Conservation (phyloP, 2,113 vertebrate genomes). For the Gobiocypris rarus region DNA sequence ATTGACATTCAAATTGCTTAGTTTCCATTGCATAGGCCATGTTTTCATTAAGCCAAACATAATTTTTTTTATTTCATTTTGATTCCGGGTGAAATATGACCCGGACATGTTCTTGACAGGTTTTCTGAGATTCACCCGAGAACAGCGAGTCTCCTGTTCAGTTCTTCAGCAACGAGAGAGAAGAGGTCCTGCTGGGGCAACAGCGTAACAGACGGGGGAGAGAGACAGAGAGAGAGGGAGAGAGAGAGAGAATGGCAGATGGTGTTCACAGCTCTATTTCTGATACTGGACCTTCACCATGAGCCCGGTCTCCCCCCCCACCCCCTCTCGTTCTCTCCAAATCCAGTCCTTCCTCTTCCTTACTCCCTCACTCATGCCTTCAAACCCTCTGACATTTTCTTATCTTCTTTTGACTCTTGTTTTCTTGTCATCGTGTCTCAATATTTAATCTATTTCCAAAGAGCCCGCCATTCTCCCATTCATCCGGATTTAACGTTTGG, state of each 20-base stretch:
- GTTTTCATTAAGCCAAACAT: neutral
- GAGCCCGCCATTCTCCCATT: slow-evolving; percentile 26
- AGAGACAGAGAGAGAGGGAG: slow-evolving; percentile 28
- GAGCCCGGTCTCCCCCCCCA: slow-evolving; percentile 61
- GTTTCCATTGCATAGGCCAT: neutral
- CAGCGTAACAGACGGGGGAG: slow-evolving; percentile 52
- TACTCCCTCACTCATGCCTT: slow-evolving; percentile 33
- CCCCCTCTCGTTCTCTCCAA: slow-evolving; percentile 44
- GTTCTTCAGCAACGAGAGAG: slow-evolving; percentile 42
- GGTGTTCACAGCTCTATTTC: slow-evolving; percentile 87
- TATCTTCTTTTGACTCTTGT: slow-evolving; percentile 39
- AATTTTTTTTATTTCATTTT: neutral
- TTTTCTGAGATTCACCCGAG: slow-evolving; percentile 5
- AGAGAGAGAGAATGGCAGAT: slow-evolving; percentile 72
- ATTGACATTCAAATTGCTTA: neutral
- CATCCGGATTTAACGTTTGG: slow-evolving; percentile 7
- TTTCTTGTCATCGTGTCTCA: slow-evolving; percentile 31
- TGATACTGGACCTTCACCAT: slow-evolving; percentile 82
- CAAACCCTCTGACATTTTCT: slow-evolving; percentile 30
- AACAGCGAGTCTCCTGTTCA: slow-evolving; percentile 20
- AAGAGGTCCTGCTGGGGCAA: slow-evolving; percentile 49
- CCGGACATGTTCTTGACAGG: neutral
- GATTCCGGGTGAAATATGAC: neutral
- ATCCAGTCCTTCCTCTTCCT: slow-evolving; percentile 47
- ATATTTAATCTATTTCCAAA: slow-evolving; percentile 20